These are phyloP conservation scores for Papilio dardanus DNA, from an alignment of 1,140 invertebrate species.

Conservation along the genomic window DNA sequence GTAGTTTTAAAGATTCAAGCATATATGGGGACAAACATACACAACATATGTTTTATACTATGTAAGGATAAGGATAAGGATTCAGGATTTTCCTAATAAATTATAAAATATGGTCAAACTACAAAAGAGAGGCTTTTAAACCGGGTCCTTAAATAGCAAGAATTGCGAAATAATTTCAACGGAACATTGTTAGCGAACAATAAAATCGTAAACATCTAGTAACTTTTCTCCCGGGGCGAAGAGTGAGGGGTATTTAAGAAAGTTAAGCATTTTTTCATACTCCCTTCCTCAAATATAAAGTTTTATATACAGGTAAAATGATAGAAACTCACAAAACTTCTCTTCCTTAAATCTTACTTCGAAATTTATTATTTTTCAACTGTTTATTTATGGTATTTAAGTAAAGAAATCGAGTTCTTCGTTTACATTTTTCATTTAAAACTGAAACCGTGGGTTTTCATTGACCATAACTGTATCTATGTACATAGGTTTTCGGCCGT, in stretches of 20 bases:
- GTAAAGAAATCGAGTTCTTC: no score
- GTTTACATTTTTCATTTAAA: no score
- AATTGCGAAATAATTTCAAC: constrained; percentile 33
- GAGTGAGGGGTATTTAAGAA: neutral
- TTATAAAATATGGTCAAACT: neutral
- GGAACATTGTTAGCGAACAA: constrained; percentile 24
- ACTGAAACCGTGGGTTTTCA: no score
- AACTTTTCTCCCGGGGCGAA: constrained; percentile 11
- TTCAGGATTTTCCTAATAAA: neutral
- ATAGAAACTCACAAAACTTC: neutral
- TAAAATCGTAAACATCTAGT: constrained; percentile 29
- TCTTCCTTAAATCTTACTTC: no score
- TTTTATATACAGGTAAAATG: neutral
- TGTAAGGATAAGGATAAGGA: no score
- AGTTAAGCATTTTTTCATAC: neutral
- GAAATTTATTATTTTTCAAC: no score
- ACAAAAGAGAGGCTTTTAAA: constrained; percentile 26
- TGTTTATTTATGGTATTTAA: no score
- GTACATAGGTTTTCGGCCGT: no score
- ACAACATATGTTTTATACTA: no score
- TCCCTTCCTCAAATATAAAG: constrained; percentile 9
- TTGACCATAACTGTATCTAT: no score
- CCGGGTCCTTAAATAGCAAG: constrained; percentile 25
- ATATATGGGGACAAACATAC: no score
- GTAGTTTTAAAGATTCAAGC: no score